Conservation (phyloP, 2,113 vertebrate species). For the Odontesthes bonariensis region DNA sequence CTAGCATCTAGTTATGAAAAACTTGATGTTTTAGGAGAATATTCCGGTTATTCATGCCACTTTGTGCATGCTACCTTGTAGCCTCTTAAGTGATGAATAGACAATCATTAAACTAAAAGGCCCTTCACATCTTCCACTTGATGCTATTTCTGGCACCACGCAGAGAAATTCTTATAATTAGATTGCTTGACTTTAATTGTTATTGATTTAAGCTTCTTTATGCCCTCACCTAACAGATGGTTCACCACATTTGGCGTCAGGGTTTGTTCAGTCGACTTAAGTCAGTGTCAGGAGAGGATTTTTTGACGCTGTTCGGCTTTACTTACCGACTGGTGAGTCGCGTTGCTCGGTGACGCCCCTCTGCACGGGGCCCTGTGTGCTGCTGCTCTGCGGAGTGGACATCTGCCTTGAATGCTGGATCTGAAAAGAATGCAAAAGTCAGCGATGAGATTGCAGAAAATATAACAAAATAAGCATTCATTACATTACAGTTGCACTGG, state of each 20-base stretch:
- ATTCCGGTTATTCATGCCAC: too few relatives aligned
- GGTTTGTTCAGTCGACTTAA: slow-evolving; percentile 56
- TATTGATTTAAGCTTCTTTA: slow-evolving; percentile 71
- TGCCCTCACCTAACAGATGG: slow-evolving; percentile 67
- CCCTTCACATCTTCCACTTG: neutral
- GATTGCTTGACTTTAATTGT: slow-evolving; percentile 72
- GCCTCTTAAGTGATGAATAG: too few relatives aligned
- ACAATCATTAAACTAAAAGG: neutral
- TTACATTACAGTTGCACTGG: too few relatives aligned
- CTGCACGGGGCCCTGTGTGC: slow-evolving; percentile 30
- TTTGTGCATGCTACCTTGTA: too few relatives aligned
- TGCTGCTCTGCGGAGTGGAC: slow-evolving; percentile 33
- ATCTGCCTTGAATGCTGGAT: slow-evolving; percentile 70
- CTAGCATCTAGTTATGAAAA: too few relatives aligned
- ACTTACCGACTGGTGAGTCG: slow-evolving; percentile 80
- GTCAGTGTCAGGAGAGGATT: slow-evolving; percentile 39
- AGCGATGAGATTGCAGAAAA: neutral
- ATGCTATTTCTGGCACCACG: slow-evolving; percentile 13
- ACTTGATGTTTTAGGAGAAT: too few relatives aligned
- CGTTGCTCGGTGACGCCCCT: slow-evolving; percentile 65
- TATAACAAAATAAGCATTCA: too few relatives aligned
- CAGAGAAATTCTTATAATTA: slow-evolving; percentile 37
- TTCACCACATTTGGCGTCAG: slow-evolving; percentile 56
- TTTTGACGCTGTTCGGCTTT: slow-evolving; percentile 25
- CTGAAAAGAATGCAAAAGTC: slow-evolving; percentile 39